Conservation (phyloP, 2,888 invertebrate genomes). For the Elmis aenea region DNA sequence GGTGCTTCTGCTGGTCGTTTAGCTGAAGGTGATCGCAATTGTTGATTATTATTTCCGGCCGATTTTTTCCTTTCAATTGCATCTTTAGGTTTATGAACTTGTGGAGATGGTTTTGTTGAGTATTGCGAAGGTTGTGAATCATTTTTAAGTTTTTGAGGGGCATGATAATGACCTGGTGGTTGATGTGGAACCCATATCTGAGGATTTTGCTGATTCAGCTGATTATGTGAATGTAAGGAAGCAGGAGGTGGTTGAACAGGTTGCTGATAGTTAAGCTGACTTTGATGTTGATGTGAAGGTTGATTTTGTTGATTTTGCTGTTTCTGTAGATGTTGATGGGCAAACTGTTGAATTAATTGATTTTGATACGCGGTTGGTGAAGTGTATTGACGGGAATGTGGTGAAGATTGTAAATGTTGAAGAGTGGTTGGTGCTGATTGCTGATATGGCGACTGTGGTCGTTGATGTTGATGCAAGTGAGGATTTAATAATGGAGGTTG, state of each 20-base stretch:
- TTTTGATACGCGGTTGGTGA: conserved; percentile 28
- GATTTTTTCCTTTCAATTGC: conserved; percentile 21
- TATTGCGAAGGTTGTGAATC: conserved; percentile 25
- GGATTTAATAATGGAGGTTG: conserved; percentile 47
- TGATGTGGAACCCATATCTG: conserved; percentile 39
- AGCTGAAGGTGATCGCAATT: conserved; percentile 74
- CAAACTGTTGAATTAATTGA: conserved; percentile 23
- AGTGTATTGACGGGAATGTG: conserved; percentile 22
- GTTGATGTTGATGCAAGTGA: conserved; percentile 37
- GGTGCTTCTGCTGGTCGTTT: conserved; percentile 80
- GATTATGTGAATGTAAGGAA: conserved; percentile 29
- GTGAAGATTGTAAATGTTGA: conserved; percentile 37
- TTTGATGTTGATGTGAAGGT: conserved; percentile 19
- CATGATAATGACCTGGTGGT: conserved; percentile 36
- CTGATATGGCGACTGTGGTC: conserved; percentile 34
- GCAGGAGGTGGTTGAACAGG: conserved; percentile 26
- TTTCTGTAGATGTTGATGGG: conserved; percentile 29
- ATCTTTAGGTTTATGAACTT: conserved; percentile 10
- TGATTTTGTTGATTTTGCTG: conserved; percentile 25
- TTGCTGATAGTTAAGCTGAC: conserved; percentile 32
- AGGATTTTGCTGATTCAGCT: conserved; percentile 33
- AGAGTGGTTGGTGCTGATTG: conserved; percentile 50
- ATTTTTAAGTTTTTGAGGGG: conserved; percentile 18
- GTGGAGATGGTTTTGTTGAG: conserved; percentile 26
- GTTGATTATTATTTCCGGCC: conserved; percentile 53